phyloP scores from a whole-genome alignment of 64 coral and sea anemone species.

The Porites australiensis region DNA sequence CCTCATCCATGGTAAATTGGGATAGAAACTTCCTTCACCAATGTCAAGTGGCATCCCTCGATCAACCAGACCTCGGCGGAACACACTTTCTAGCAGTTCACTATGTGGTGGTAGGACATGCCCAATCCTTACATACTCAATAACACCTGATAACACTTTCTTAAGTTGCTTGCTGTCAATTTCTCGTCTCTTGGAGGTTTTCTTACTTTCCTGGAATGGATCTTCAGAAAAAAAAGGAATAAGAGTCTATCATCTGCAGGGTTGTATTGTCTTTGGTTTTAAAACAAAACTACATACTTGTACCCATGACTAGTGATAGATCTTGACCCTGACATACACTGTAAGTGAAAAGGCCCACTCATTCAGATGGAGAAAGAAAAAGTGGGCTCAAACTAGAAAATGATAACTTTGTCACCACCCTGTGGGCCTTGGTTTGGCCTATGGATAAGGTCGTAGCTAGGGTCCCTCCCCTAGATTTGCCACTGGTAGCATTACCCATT shows the following conservation, averaged over 20 bases:
- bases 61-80: constrained; percentile 82
- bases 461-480: no score
- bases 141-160: constrained; percentile 72
- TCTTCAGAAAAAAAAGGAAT: constrained; percentile 27
- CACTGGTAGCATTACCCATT: no score
- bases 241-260: neutral
- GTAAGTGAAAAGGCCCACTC: no score
- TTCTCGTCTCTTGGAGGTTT: constrained; percentile 78
- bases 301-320: no score
- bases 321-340: no score
- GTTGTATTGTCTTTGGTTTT: no score
- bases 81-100: constrained; percentile 69
- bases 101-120: constrained; percentile 88
- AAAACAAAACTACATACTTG: no score
- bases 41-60: constrained; percentile 92
- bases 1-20: constrained; percentile 91
- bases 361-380: no score
- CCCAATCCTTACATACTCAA: constrained; percentile 83
- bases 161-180: constrained; percentile 81
- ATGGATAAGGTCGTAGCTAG: no score
- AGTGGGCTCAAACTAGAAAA: no score
- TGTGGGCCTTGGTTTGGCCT: no score
- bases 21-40: constrained; percentile 89
- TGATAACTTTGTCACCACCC: no score
- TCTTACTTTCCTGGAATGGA: constrained; percentile 69